Evolutionary conservation across 2,113 vertebrate species (phyloP).

Genomic region (Alethe castanea): DNA sequence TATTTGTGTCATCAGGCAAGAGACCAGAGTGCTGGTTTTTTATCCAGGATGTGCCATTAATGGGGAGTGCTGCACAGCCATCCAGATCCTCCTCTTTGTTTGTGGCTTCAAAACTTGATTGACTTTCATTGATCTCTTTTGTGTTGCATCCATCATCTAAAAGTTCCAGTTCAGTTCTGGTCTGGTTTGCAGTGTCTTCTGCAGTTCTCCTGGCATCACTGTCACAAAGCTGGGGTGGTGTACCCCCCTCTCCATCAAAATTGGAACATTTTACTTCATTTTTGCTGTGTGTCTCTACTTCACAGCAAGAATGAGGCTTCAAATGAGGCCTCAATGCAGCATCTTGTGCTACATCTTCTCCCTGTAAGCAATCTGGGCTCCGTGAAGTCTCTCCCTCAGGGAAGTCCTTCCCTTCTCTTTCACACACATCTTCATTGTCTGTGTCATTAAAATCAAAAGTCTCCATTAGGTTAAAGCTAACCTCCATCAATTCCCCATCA

Average conservation of each 20-base stretch:
- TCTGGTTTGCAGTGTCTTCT: background rate
- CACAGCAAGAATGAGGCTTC: background rate
- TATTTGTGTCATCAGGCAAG: background rate
- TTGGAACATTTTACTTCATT: background rate
- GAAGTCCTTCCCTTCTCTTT: background rate
- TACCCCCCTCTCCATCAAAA: background rate
- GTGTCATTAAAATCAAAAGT: conserved; percentile 69
- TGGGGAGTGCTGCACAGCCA: background rate
- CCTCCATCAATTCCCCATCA: conserved; percentile 38
- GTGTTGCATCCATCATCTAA: background rate
- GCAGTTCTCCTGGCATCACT: background rate
- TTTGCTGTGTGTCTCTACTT: background rate
- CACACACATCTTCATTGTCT: conserved; percentile 13
- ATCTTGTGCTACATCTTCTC: background rate
- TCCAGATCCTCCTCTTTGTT: background rate
- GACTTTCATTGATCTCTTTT: background rate
- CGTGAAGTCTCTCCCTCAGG: background rate
- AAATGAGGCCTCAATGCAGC: background rate
- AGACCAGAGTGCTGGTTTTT: background rate
- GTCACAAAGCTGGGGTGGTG: background rate
- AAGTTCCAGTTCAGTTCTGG: background rate
- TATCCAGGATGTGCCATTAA: background rate
- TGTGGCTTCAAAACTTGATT: background rate
- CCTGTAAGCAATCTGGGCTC: background rate
- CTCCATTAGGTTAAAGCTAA: conserved; percentile 70